A percentile compares a stretch with the other conserved stretches of the same genome.
Conservation (phyloP, 1,140 invertebrate genomes). For the fruit fly (Drosophila melanogaster) region Release_6_plus_ISO1_MT NT_033777.3:6980501-6981000, state of each 20-base stretch:
- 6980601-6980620: conserved; percentile 56
- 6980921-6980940: no score
- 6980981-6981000: no score
- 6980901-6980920: neutral
- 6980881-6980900: neutral
- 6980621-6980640: neutral
- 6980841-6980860: conserved; percentile 39
- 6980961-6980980: no score
- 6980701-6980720: conserved; percentile 38
- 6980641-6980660: conserved; percentile 16
- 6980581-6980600: conserved; percentile 70
- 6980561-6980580: conserved; percentile 40
- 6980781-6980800: conserved; percentile 52
- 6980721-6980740: neutral
- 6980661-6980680: conserved; percentile 77
- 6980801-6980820: conserved; percentile 22
- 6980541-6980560: conserved; percentile 51
- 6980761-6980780: conserved; percentile 82
- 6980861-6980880: conserved; percentile 37
- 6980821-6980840: conserved; percentile 49
- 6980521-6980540: conserved; percentile 32
- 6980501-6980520: conserved; percentile 43
- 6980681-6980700: conserved; percentile 52
- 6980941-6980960: no score
- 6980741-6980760: conserved; percentile 67